Conservation (phyloP, 2,113 vertebrate species). For the Catharus bicknelli region DNA sequence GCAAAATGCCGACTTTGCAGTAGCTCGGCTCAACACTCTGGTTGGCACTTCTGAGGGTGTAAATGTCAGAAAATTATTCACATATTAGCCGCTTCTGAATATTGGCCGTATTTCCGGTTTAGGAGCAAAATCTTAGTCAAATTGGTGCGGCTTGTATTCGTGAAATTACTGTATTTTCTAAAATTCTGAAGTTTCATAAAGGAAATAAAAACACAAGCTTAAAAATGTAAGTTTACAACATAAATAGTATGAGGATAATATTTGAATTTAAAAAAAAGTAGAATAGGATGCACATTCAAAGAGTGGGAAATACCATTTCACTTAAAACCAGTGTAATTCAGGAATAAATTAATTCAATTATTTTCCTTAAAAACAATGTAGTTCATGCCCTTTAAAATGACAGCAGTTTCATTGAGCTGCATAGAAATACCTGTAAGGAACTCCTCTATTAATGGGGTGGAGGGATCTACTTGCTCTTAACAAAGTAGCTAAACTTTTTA, state of each 20-base stretch:
- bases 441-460: accelerated
- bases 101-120: no score
- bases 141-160: no score
- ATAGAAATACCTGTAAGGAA: neutral
- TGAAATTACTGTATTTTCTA: neutral
- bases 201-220: neutral
- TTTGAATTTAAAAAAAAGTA: neutral
- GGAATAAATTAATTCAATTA: neutral
- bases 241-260: neutral
- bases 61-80: no score
- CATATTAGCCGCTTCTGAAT: no score
- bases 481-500: neutral
- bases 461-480: neutral
- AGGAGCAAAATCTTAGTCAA: no score
- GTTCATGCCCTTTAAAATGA: neutral
- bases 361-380: neutral
- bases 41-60: no score
- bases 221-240: neutral
- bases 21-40: no score
- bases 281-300: neutral
- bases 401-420: neutral
- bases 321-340: neutral
- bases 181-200: neutral
- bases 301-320: neutral
- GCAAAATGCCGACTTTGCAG: no score